Conservation (phyloP, 2,888 invertebrate species). For the Brachyopa scutellaris region DNA sequence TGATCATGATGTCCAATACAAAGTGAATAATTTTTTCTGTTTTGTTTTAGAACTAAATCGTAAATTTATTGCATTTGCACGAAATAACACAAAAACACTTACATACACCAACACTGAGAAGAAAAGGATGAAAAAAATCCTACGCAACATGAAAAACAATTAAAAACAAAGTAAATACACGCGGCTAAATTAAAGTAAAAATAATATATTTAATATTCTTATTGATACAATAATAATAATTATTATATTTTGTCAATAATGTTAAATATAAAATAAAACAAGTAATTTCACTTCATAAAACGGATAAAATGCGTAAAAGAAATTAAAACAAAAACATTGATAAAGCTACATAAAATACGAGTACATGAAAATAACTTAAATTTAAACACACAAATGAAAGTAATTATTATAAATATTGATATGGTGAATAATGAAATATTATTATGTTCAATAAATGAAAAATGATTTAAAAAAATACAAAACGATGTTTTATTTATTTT, state of each 20-base stretch:
- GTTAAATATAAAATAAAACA: conserved; percentile 61
- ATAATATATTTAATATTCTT: conserved; percentile 52
- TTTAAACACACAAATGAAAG: conserved; percentile 63
- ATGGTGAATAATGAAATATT: conserved; percentile 73
- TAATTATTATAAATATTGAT: conserved; percentile 72
- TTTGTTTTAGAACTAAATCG: conserved; percentile 58
- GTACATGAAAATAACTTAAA: conserved; percentile 57
- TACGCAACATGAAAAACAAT: conserved; percentile 29
- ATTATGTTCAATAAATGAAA: conserved; percentile 81
- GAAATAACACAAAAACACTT: conserved; percentile 42
- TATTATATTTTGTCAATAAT: conserved; percentile 74
- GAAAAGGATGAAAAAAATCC: conserved; percentile 24
- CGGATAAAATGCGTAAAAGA: background rate
- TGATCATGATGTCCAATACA: conserved; percentile 44
- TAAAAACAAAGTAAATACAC: conserved; percentile 42
- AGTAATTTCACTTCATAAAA: conserved; percentile 41
- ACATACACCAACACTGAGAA: conserved; percentile 54
- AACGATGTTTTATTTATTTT: conserved; percentile 29
- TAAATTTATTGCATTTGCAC: conserved; percentile 72
- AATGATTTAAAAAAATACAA: conserved; percentile 75
- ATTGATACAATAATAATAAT: conserved; percentile 67
- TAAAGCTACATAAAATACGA: conserved; percentile 38
- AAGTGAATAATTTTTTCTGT: conserved; percentile 52
- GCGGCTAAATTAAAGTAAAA: conserved; percentile 56
- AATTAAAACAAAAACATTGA: conserved; percentile 14